Evolutionary conservation across 37 sponge, comb jelly and placozoan genomes (phyloP), one percentile per base, ranked within the genome.

Genomic region (Crambe crambe): DNA sequence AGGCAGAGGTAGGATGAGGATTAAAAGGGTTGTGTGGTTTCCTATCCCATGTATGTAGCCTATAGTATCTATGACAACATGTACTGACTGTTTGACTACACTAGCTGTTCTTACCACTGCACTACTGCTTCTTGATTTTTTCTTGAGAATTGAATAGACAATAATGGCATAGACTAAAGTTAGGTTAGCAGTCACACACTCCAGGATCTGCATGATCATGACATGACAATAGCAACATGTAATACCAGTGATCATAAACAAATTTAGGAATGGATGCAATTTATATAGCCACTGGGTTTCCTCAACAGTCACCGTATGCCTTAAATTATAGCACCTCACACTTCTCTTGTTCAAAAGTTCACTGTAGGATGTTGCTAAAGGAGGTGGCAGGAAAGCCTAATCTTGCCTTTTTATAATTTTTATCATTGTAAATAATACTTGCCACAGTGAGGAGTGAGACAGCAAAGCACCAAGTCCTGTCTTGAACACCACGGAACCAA

Each of bases 131-230:
- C 38, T 0, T 42, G 26, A 51, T 40, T 31, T 68, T 0, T 68
- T 41, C 8, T 30, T 79, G 70, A 69, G 26, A 31, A 12, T 9
- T 8, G 76, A 54, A 25, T 68, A 68, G 37, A 70, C 69, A 3
- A 69, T 2, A 12, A 79, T 40, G 34, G 80, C 80, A 69, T 69
- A 79, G n/a, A 79, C 80, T 27, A 68, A 38, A 17, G 80, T 79
- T 21, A 79, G 57, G 57, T 79, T 79, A 3, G 65, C 56, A 23
- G 80, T 37, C 5, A 68, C 70, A 79, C 80, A 79, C 29, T 79
- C 70, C n/a, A 79, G 69, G 20, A 79, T 79, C 80, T 79, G 78
- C 25, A 73, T 31, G 57, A 32, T 8, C 8, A 62, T 21, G 22
- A 27, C 22, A 62, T 62, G n/a, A n/a, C n/a, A n/a, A n/a, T n/a